Evolutionary conservation across 2,797 vertebrate species (phyloP).

Genomic region (Acanthurus tractus): DNA sequence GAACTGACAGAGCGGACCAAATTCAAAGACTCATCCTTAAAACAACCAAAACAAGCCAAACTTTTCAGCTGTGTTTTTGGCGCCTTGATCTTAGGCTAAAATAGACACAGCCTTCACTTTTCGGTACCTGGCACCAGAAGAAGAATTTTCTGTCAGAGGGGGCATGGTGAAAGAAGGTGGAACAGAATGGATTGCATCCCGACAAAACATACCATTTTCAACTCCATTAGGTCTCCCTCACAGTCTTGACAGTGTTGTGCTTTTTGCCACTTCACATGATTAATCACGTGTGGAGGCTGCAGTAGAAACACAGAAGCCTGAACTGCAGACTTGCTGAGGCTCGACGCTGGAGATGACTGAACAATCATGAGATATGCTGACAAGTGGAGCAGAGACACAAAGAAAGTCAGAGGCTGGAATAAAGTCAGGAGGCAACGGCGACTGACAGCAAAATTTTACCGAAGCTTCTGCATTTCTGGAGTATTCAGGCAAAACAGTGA

Average conservation of each 20-base stretch:
- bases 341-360: conserved; percentile 50
- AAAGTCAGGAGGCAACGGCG: conserved; percentile 42
- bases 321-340: conserved; percentile 63
- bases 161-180: conserved; percentile 37
- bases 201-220: conserved; percentile 82
- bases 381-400: conserved; percentile 39
- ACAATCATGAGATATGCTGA: conserved; percentile 46
- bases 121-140: conserved; percentile 36
- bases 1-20: conserved; percentile 34
- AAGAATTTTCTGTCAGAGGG: conserved; percentile 53
- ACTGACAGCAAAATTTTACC: conserved; percentile 28
- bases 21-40: conserved; percentile 48
- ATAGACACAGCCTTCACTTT: conserved; percentile 51
- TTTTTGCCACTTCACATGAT: conserved; percentile 82
- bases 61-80: conserved; percentile 18
- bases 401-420: conserved; percentile 28
- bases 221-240: conserved; percentile 79
- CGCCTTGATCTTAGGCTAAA: conserved; percentile 44
- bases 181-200: conserved; percentile 75
- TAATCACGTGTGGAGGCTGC: conserved; percentile 78
- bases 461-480: conserved; percentile 15
- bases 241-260: conserved; percentile 75
- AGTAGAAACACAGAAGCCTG: conserved; percentile 57
- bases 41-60: conserved; percentile 57
- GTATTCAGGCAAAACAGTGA: conserved; percentile 27